A percentile compares a stretch with the other conserved stretches of the same genome.
Evolutionary conservation across 2,113 vertebrate species (phyloP).

Genomic region (Amphilophus citrinellus): DNA sequence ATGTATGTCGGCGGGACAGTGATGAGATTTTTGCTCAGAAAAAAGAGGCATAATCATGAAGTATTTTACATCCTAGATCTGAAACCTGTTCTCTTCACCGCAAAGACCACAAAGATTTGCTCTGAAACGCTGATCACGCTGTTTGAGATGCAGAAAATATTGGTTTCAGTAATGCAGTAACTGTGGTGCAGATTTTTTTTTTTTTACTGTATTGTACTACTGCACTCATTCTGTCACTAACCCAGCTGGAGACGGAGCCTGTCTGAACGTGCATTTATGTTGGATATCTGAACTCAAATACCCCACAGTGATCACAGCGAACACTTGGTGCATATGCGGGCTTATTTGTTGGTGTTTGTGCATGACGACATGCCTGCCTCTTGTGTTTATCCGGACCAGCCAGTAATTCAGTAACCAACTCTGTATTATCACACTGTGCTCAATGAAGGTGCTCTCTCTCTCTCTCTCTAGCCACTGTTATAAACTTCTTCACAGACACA

Average conservation of each 20-base stretch:
- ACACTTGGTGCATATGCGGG: conserved; percentile 14
- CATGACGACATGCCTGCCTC: not conserved
- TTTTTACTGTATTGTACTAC: conserved; percentile 38
- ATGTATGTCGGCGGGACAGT: not conserved
- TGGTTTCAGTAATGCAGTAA: not conserved
- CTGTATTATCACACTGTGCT: conserved; percentile 12
- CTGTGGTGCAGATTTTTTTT: not conserved
- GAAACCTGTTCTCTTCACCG: not conserved
- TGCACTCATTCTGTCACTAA: conserved; percentile 72
- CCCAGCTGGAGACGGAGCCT: conserved; percentile 60
- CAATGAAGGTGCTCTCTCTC: not conserved
- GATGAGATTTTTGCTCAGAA: not conserved
- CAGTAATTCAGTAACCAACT: not conserved
- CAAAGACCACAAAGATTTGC: not conserved
- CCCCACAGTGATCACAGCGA: conserved; percentile 3
- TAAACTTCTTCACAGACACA: conserved; percentile 24
- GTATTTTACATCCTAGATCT: not conserved
- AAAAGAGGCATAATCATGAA: not conserved
- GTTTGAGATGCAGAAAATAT: not conserved
- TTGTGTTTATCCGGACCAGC: conserved; percentile 23
- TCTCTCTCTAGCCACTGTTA: not conserved
- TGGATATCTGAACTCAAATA: conserved; percentile 41
- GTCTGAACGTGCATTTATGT: conserved; percentile 57
- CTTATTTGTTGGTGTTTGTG: conserved; percentile 25
- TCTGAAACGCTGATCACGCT: conserved; percentile 10